These are phyloP conservation scores for Acanthosepion lycidas DNA, from an alignment of 2,888 invertebrate genomes.

Conservation along the genomic window DNA sequence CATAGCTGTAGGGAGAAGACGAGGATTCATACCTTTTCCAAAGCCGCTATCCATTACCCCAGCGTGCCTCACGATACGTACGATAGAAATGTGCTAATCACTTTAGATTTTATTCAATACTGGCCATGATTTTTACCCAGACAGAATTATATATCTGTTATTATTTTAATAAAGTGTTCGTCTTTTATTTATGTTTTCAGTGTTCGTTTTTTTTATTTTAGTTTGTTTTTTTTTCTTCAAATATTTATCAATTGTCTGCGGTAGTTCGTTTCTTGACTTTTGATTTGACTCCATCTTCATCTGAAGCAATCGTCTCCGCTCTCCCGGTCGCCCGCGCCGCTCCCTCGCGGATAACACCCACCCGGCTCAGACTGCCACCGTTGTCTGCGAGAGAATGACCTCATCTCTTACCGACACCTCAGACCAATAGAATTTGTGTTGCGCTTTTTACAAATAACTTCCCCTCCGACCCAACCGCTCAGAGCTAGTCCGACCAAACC, in stretches of 20 bases:
- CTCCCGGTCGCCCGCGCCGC: neutral
- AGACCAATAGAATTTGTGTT: conserved; percentile 6
- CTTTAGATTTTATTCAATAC: too few species aligned
- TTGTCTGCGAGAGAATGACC: neutral
- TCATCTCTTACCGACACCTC: conserved; percentile 24
- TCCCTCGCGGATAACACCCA: neutral
- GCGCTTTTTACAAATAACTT: conserved; percentile 5
- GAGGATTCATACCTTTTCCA: too few species aligned
- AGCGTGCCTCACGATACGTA: too few species aligned
- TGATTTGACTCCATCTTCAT: neutral
- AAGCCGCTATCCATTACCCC: too few species aligned
- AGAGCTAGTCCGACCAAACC: neutral
- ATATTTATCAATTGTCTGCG: neutral
- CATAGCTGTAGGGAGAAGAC: too few species aligned
- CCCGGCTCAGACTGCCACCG: neutral
- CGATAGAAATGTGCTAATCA: too few species aligned
- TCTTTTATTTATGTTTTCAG: too few species aligned
- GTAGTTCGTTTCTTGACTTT: neutral
- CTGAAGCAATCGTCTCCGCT: neutral
- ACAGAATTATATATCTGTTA: too few species aligned
- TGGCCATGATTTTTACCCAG: too few species aligned
- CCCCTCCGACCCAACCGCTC: neutral
- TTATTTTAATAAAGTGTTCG: too few species aligned
- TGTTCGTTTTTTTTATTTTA: neutral
- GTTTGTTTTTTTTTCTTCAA: neutral